Evolutionary conservation across 1,140 invertebrate genomes (phyloP).

Genomic region (Acarapis woodi): DNA sequence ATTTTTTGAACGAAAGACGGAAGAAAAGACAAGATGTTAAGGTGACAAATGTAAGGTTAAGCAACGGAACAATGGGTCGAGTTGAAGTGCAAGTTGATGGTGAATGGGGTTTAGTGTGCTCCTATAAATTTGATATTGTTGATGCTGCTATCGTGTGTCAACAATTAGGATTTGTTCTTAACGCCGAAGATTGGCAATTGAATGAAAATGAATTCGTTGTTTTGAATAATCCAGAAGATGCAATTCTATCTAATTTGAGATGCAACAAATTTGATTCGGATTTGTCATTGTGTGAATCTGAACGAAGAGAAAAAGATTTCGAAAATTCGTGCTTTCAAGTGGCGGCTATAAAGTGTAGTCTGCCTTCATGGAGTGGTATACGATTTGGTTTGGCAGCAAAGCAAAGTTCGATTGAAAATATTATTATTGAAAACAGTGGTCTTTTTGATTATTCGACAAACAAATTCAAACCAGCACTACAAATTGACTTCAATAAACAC

Average conservation of each 20-base stretch:
- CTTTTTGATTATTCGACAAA: constrained; percentile 72
- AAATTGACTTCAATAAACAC: constrained; percentile 83
- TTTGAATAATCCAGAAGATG: constrained; percentile 2
- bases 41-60: constrained; percentile 10
- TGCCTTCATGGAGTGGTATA: constrained; percentile 68
- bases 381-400: constrained; percentile 59
- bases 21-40: not conserved
- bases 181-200: constrained; percentile 67
- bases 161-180: constrained; percentile 67
- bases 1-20: not conserved
- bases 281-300: constrained; percentile 53
- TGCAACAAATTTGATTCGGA: constrained; percentile 78
- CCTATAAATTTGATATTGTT: constrained; percentile 73
- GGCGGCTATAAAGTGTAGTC: constrained; percentile 59
- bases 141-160: constrained; percentile 78
- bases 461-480: constrained; percentile 59
- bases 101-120: constrained; percentile 83
- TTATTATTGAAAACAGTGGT: constrained; percentile 67
- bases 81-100: constrained; percentile 37
- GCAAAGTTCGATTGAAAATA: constrained; percentile 51
- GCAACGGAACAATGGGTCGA: constrained; percentile 17
- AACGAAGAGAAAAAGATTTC: constrained; percentile 32
- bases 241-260: constrained; percentile 38
- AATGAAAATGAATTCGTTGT: constrained; percentile 22
- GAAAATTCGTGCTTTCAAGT: constrained; percentile 57